Percentiles rank a stretch among this genome's conserved stretches.
phyloP scores from a whole-genome alignment of 1,140 invertebrate genomes.

The Neomicropteryx cornuta region DNA sequence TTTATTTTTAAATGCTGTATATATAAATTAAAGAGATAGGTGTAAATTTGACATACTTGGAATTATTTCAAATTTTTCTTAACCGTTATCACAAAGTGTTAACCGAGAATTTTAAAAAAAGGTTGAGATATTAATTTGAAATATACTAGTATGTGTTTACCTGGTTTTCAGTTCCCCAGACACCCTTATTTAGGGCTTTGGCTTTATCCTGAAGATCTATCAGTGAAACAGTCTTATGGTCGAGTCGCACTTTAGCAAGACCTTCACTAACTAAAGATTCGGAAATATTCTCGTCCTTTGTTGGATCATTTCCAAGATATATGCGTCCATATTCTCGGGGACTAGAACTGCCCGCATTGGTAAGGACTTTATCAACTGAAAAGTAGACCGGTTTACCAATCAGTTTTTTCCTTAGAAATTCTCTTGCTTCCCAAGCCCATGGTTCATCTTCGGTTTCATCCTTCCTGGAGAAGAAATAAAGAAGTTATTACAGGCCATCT shows the following conservation, averaged over 20 bases:
- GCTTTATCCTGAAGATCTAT: conserved; percentile 86
- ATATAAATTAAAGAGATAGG: too few species aligned
- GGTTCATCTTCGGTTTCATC: conserved; percentile 75
- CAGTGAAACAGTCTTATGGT: conserved; percentile 54
- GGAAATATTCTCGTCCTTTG: conserved; percentile 73
- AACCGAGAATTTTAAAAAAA: too few species aligned
- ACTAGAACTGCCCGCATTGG: conserved; percentile 56
- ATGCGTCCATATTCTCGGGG: conserved; percentile 78
- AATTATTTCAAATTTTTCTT: too few species aligned
- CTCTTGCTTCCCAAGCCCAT: conserved; percentile 92
- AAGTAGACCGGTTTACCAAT: conserved; percentile 85
- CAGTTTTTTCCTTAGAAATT: conserved; percentile 85
- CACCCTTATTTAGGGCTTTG: conserved; percentile 76
- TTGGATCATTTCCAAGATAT: conserved; percentile 71
- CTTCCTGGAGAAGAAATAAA: conserved; percentile 31
- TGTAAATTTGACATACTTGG: too few species aligned
- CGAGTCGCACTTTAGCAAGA: conserved; percentile 70
- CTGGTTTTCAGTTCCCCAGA: conserved; percentile 51
- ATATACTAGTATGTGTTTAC: conserved; percentile 12
- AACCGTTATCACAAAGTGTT: too few species aligned
- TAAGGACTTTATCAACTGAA: conserved; percentile 57
- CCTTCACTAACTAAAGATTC: conserved; percentile 83
- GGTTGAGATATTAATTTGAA: too few species aligned
- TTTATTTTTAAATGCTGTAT: too few species aligned
- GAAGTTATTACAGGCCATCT: conserved; percentile 8